Conservation (phyloP, 2,797 vertebrate genomes). For the Sebastes taczanowskii region DNA sequence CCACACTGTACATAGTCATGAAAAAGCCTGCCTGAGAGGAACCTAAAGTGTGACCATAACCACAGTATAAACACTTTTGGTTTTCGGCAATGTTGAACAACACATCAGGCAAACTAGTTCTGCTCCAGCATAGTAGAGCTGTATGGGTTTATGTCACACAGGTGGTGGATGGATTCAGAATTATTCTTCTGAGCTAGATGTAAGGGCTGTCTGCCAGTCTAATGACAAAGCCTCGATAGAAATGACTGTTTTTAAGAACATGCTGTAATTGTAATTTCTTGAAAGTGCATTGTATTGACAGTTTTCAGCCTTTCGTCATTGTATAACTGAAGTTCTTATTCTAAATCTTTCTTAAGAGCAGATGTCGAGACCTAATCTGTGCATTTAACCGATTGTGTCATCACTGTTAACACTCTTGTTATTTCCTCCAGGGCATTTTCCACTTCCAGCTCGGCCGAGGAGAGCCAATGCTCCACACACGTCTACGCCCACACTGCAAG, state of each 20-base stretch:
- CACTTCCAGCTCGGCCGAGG: conserved; percentile 97
- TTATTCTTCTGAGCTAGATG: background rate
- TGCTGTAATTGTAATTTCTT: background rate
- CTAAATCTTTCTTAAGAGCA: background rate
- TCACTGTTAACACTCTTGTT: background rate
- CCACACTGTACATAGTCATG: too few species aligned
- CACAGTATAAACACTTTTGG: too few species aligned
- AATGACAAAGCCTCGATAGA: background rate
- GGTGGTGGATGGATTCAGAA: background rate
- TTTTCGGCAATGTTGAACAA: too few species aligned
- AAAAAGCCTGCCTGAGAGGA: too few species aligned
- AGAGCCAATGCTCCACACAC: conserved; percentile 96
- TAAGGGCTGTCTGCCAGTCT: background rate
- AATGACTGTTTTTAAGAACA: background rate
- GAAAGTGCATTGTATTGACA: background rate
- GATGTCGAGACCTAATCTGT: background rate
- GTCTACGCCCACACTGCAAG: conserved; percentile 97
- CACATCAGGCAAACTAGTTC: too few species aligned
- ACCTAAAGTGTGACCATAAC: too few species aligned
- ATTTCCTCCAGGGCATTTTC: conserved; percentile 89
- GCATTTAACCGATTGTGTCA: background rate
- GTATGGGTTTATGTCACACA: background rate
- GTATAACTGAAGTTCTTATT: background rate
- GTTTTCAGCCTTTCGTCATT: background rate
- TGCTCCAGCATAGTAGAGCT: background rate